Base-by-base conservation (phyloP, 2,888 invertebrate species). In the Neoaliturus tenellus region DNA sequence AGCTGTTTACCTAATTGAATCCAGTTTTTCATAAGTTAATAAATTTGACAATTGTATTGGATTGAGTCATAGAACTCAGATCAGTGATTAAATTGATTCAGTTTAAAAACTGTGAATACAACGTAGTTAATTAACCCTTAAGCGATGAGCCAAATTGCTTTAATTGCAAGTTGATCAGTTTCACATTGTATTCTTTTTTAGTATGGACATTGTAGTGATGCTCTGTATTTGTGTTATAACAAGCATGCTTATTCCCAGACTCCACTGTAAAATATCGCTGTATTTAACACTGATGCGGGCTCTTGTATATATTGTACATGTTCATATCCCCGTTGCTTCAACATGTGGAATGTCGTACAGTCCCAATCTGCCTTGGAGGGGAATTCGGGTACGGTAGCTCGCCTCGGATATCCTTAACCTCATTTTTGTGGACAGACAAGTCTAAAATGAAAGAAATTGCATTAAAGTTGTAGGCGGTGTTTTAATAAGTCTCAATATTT, bases 321-420 rank as follows among this genome's bases (percentile, higher is more conserved):
- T 51, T 71, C 55, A 35, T 71, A 28, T 17, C 48, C 48, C 48
- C 35, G 51, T 83, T 25, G 35, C 58, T 58, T 71, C 23, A 25
- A 14, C 28, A 62, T 92, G 93, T 92, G 92, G 92, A 93, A 93
- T 93, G 92, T 93, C 91, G 91, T 92, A 92, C 92, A 92, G 92
- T 92, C 92, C 93, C 93, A 93, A 93, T 93, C 93, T 93, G 93
- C 91, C 92, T 91, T 90, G 87, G 90, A 89, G 88, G 55, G 28
- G 28, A 78, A 78, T 87, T 90, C 89, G 88, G 55, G 28, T 78
- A 78, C 51, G 88, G 44, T 25, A 35, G 20, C 28, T 28, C 44
- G 39, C 75, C n/a, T n/a, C n/a, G n/a, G n/a, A n/a, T n/a, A n/a
- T n/a, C n/a, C 35, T 28, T 44, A 75, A 75, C 75, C 2, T 28